Evolutionary conservation across 2,113 vertebrate species (phyloP), one percentile per base, ranked within the genome.

Genomic region (Eretmochelys imbricata): DNA sequence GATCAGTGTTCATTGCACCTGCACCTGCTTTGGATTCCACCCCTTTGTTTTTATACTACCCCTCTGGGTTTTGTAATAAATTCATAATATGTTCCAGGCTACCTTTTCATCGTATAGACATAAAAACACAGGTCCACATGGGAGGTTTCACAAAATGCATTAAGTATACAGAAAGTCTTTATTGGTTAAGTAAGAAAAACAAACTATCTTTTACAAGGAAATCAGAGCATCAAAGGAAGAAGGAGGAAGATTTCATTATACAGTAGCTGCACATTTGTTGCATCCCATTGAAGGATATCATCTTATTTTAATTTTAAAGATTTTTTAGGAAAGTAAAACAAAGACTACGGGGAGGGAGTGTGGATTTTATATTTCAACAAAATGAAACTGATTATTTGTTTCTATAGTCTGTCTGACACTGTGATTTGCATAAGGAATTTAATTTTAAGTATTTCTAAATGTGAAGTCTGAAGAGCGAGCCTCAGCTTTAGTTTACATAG

Each of bases 51-150:
- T 96, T 53, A 65, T 87, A 92, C 69, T 94, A 96, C 50, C 89
- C 93, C 65, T 97, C 65, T 1, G 72, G 84, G 82, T 95, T 96
- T 94, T 93, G 76, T 94, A 97, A 96, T 93, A 97, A 91, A 97
- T 97, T 94, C 94, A 46, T 97, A 93, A 91, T 93, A 93, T 8
- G 0, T 91, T 98, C 89, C 88, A 93, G 96, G 84, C 69, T 97
- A 97, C 89, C 80, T 97, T 98, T 97, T 97, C 93, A 98, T 97
- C 31, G 0, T 95, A 89, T 94, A 91, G 51, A 83, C 92, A 89
- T 55, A 90, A 96, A 96, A 96, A 85, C 94, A 94, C 54, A 90
- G 84, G 94, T 69, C 49, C 12, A 57, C 80, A 85, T 87, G 93
- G 96, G 96, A 97, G 84, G 48, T 96, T 98, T 97, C 62, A 38